Conservation (phyloP, 2,888 invertebrate species). For the Acronicta leporina region DNA sequence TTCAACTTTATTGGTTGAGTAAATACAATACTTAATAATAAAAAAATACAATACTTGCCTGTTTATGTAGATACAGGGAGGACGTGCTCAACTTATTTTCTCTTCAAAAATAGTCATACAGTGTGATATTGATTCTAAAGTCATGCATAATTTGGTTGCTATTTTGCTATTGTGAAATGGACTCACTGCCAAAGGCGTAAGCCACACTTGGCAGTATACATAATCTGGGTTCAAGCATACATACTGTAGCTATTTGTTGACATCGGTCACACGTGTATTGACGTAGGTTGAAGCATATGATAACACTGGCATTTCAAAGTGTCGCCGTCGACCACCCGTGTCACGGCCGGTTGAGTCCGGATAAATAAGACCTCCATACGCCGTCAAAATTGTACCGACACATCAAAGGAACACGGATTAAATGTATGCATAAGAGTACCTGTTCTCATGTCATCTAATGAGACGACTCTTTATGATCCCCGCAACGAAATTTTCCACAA, state of each 20-base stretch:
- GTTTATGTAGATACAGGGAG: slow-evolving; percentile 1
- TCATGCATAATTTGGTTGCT: slow-evolving; percentile 19
- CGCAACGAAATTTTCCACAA: slow-evolving; percentile 21
- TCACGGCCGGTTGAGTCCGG: slow-evolving; percentile 54
- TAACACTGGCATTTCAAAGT: slow-evolving; percentile 58
- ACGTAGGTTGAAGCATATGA: slow-evolving; percentile 46
- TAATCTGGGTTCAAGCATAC: slow-evolving; percentile 20
- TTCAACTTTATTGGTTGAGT: slow-evolving; percentile 13
- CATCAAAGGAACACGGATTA: slow-evolving; percentile 60
- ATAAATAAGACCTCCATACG: slow-evolving; percentile 42
- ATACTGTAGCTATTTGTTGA: slow-evolving; percentile 24
- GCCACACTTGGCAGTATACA: slow-evolving; percentile 14
- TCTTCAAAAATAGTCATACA: neutral
- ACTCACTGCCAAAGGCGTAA: slow-evolving; percentile 13
- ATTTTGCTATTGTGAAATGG: slow-evolving; percentile 25
- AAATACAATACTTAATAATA: too few species aligned
- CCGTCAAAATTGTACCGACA: slow-evolving; percentile 48
- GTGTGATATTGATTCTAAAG: slow-evolving; percentile 22
- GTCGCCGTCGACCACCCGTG: slow-evolving; percentile 51
- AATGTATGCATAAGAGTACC: slow-evolving; percentile 57
- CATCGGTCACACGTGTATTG: slow-evolving; percentile 43
- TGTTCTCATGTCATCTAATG: slow-evolving; percentile 51
- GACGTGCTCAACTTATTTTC: slow-evolving; percentile 1
- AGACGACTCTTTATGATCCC: slow-evolving; percentile 29
- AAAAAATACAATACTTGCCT: too few species aligned